Base-by-base conservation (phyloP, 1,140 invertebrate genomes). In the Aphelinus certus region DNA sequence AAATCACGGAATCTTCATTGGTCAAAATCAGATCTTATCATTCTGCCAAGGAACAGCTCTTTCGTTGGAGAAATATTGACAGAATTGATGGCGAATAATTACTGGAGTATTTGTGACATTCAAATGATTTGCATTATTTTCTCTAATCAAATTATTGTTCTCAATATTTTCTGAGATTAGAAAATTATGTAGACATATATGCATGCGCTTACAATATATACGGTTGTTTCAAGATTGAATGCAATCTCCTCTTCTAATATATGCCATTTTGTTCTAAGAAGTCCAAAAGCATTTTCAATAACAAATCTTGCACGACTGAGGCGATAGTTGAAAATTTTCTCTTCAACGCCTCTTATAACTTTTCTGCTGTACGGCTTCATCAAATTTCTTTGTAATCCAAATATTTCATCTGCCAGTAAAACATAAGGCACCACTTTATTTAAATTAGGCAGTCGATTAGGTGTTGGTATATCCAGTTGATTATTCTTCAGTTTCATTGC, bases 271-370 rank as follows among this genome's bases (percentile, higher is more conserved):
- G 81, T 76, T 42, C 85, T 80, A 70, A 86, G 72, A 67, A 89
- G 85, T 7, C 88, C 89, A 81, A 90, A 90, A 53, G 82, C 84
- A 83, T 89, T 90, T 81, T 90, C 88, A 6, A 89, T 83, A 49
- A 86, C 82, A 73, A 82, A 77, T 7, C 83, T 78, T 47, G 81
- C 82, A 73, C 73, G 58, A 72, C 80, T 83, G 4, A 86, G 63
- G 10, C 77, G 48, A 58, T 75, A 78, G 66, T 77, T 80, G 46
- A 63, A 78, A 45, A 77, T 76, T 64, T 67, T 71, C 73, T 81
- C 10, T 53, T 3, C 2, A 2, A 47, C 48, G 7, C 51, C 45
- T 46, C 60, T 55, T 10, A 51, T 56, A 9, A 60, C 67, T 66
- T 56, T 69, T 43, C 78, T 67, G 7, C 76, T 46, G 58, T 77